Conservation (phyloP, 2,888 invertebrate genomes). For the Habrosyne pyritoides region DNA sequence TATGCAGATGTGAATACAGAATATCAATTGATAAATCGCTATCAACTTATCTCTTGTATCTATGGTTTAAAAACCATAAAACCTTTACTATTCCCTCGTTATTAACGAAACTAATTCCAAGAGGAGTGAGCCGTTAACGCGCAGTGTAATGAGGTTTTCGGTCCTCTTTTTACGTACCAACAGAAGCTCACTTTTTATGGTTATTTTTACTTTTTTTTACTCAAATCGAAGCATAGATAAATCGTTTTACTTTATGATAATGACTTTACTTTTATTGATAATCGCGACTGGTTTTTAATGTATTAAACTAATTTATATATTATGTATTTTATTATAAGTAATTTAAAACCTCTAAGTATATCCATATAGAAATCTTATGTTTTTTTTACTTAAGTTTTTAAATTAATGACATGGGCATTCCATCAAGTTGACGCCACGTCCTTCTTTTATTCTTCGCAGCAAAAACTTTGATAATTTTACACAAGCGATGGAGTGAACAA, state of each 20-base stretch:
- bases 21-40: slow-evolving; percentile 5
- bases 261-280: background rate
- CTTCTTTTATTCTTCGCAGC: background rate
- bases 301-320: background rate
- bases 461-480: background rate
- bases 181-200: background rate
- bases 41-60: slow-evolving; percentile 18
- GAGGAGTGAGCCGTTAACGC: slow-evolving; percentile 62
- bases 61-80: slow-evolving; percentile 48
- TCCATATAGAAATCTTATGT: too few species aligned
- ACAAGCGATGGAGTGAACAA: slow-evolving; percentile 34
- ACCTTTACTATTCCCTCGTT: slow-evolving; percentile 55
- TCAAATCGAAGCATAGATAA: background rate
- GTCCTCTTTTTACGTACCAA: slow-evolving; percentile 23
- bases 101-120: slow-evolving; percentile 61
- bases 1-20: background rate
- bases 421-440: background rate
- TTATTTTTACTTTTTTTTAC: background rate
- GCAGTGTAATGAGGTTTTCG: slow-evolving; percentile 58
- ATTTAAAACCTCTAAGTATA: too few species aligned
- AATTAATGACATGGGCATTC: background rate
- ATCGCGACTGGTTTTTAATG: background rate
- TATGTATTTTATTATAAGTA: background rate
- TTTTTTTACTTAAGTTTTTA: background rate
- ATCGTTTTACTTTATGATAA: background rate